Conservation (phyloP, 2,888 invertebrate genomes). For the Acrocyrtus sp. region DNA sequence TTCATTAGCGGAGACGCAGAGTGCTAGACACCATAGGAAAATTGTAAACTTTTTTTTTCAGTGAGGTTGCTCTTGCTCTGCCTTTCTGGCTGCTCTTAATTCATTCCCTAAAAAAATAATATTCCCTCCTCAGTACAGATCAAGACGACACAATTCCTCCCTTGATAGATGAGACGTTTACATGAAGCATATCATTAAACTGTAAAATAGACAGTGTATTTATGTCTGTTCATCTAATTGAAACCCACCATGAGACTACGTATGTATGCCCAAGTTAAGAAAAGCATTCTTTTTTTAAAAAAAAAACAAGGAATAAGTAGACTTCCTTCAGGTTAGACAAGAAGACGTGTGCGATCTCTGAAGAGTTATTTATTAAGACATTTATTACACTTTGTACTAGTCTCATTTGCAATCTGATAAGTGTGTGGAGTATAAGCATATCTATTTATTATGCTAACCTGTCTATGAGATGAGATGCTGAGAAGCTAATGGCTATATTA, state of each 20-base stretch:
- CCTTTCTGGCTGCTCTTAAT: too few species aligned
- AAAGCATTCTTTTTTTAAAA: background rate
- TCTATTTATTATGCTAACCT: background rate
- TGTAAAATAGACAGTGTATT: background rate
- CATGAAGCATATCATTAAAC: conserved; percentile 27
- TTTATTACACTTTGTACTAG: conserved; percentile 50
- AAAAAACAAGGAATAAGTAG: background rate
- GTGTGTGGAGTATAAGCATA: background rate
- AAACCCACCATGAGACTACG: background rate
- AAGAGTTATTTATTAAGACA: conserved; percentile 54
- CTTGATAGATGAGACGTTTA: conserved; percentile 33
- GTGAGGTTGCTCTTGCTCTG: too few species aligned
- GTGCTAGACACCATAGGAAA: too few species aligned
- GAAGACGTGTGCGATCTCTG: conserved; percentile 13
- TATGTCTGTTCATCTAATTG: background rate
- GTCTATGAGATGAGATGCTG: background rate
- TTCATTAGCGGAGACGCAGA: conserved; percentile 37
- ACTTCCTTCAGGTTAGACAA: conserved; percentile 10
- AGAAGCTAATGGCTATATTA: conserved; percentile 34
- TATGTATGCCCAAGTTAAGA: too few species aligned
- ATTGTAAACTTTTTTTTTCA: too few species aligned
- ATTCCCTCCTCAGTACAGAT: conserved; percentile 5
- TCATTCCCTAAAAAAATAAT: background rate
- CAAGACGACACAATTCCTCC: conserved; percentile 27
- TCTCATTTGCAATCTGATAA: conserved; percentile 52